These are phyloP conservation scores for Onychorhynchus coronatus DNA, from an alignment of 2,113 vertebrate genomes.

Conservation along the genomic window DNA sequence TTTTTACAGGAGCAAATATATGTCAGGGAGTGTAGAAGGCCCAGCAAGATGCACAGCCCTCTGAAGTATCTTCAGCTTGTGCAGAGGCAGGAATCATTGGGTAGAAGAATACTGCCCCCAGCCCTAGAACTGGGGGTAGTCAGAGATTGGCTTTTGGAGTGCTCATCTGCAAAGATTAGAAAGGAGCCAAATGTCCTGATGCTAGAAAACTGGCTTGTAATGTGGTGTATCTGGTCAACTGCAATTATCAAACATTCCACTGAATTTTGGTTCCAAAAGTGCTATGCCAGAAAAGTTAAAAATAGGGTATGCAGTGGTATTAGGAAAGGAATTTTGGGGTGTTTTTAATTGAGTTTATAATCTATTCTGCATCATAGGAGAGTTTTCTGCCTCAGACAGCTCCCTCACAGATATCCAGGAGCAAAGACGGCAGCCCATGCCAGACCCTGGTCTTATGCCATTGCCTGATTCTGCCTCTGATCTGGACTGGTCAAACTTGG, in stretches of 20 bases:
- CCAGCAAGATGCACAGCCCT: background rate
- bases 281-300: background rate
- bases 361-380: slow-evolving; percentile 72
- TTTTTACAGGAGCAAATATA: background rate
- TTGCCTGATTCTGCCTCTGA: slow-evolving; percentile 87
- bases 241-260: background rate
- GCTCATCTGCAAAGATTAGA: background rate
- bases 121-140: background rate
- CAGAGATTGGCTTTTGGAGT: background rate
- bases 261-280: background rate
- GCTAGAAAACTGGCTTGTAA: background rate
- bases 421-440: slow-evolving; percentile 83
- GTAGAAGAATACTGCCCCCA: background rate
- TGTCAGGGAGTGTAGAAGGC: background rate
- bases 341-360: background rate
- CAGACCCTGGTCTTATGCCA: slow-evolving; percentile 90
- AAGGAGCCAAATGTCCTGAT: background rate
- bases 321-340: background rate
- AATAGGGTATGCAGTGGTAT: background rate
- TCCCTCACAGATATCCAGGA: slow-evolving; percentile 89
- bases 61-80: background rate
- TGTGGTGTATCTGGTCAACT: background rate
- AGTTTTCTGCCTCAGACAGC: slow-evolving; percentile 88
- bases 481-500: slow-evolving; percentile 93
- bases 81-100: background rate